phyloP scores from a whole-genome alignment of 53 echinoderm and acorn worm species.

The Henricia sp. region DNA sequence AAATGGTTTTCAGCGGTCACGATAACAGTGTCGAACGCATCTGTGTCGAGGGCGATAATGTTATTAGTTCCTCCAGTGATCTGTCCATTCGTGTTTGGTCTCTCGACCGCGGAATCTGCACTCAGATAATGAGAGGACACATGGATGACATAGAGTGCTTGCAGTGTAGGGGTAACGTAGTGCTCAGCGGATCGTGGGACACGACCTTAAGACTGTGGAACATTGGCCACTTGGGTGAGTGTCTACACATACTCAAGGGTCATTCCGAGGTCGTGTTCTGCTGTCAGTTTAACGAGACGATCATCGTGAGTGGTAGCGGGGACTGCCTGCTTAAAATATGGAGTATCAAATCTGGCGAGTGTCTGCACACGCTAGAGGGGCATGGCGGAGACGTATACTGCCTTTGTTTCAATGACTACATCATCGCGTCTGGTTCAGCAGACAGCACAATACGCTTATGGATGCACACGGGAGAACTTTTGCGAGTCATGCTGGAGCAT shows the following conservation, averaged over 20 bases:
- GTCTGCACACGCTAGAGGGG: conserved; percentile 77
- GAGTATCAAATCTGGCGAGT: conserved; percentile 69
- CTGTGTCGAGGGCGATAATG: conserved; percentile 63
- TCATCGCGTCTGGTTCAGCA: conserved; percentile 91
- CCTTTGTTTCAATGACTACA: conserved; percentile 70
- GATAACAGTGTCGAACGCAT: conserved; percentile 64
- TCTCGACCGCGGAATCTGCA: conserved; percentile 60
- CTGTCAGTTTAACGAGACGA: conserved; percentile 79
- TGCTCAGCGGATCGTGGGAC: conserved; percentile 79
- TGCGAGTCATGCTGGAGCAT: conserved; percentile 87
- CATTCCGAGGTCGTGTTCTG: conserved; percentile 93
- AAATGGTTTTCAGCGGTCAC: conserved; percentile 70
- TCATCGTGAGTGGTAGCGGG: conserved; percentile 85
- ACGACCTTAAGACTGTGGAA: conserved; percentile 79
- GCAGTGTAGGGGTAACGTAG: conserved; percentile 45
- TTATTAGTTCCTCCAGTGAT: conserved; percentile 78
- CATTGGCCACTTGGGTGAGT: conserved; percentile 64
- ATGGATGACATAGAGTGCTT: conserved; percentile 78
- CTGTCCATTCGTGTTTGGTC: conserved; percentile 76
- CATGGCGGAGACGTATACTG: conserved; percentile 94
- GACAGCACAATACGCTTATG: conserved; percentile 86
- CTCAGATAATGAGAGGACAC: conserved; percentile 76
- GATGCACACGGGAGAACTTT: conserved; percentile 69
- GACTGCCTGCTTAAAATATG: conserved; percentile 81
- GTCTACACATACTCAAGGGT: conserved; percentile 77